Percentiles rank a stretch among this genome's conserved stretches.
phyloP scores from a whole-genome alignment of 2,888 invertebrate genomes.

The Melieria picta region DNA sequence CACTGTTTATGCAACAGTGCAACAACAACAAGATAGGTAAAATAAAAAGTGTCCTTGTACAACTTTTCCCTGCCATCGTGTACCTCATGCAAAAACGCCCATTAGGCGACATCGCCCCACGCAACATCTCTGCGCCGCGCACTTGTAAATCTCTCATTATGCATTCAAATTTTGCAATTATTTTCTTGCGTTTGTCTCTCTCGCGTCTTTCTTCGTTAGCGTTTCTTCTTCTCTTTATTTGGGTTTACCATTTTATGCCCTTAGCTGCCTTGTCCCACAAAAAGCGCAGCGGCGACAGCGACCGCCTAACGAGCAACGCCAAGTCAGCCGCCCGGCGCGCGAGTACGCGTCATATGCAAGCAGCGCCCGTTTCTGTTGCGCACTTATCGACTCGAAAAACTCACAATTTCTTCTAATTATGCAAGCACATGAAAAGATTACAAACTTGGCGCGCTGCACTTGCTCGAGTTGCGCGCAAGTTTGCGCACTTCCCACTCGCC shows the following conservation, averaged over 20 bases:
- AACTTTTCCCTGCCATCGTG: slow-evolving; percentile 23
- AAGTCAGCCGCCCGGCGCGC: background rate
- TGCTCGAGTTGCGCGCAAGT: slow-evolving; percentile 17
- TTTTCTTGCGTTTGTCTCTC: slow-evolving; percentile 26
- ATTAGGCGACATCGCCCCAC: too few species aligned
- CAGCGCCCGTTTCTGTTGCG: slow-evolving; percentile 17
- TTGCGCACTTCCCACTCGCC: background rate
- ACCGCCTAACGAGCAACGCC: slow-evolving; percentile 33
- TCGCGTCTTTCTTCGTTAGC: slow-evolving; percentile 3
- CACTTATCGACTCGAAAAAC: slow-evolving; percentile 17
- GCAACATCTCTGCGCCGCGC: background rate
- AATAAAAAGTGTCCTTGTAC: slow-evolving; percentile 37
- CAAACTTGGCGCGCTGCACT: slow-evolving; percentile 36
- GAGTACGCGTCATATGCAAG: background rate
- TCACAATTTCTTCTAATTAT: slow-evolving; percentile 57
- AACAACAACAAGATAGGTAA: slow-evolving; percentile 15
- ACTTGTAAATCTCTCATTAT: slow-evolving; percentile 61
- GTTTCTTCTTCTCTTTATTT: background rate
- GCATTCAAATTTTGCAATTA: slow-evolving; percentile 58
- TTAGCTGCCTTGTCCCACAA: background rate
- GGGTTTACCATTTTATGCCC: background rate
- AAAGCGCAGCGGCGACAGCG: slow-evolving; percentile 28
- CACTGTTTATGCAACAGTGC: slow-evolving; percentile 12
- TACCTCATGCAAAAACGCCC: too few species aligned
- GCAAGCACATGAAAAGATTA: slow-evolving; percentile 66